These are phyloP conservation scores for Cinclus cinclus DNA, from an alignment of 2,113 vertebrate species.

Conservation along the genomic window DNA sequence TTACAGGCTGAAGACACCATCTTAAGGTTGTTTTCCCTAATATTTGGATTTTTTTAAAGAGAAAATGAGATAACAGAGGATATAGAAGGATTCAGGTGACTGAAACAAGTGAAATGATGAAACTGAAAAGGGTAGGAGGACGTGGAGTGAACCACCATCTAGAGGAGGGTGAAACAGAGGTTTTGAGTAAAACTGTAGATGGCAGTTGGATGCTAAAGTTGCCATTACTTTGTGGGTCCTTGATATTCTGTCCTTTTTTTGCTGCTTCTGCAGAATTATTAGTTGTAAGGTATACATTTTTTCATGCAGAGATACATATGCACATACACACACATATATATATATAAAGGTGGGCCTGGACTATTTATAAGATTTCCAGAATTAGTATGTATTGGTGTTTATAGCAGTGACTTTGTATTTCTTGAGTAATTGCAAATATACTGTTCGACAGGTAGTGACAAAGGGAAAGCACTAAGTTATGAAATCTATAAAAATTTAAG, in stretches of 20 bases:
- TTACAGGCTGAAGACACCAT: not conserved
- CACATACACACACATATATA: not conserved
- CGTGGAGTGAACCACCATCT: not conserved
- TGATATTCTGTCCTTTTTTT: not conserved
- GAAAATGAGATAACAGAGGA: not conserved
- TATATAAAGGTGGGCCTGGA: not conserved
- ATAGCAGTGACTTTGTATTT: not conserved
- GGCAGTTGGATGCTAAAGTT: not conserved
- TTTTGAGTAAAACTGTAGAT: not conserved
- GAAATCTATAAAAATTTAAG: not conserved
- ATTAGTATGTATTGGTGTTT: not conserved
- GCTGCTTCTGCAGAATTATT: not conserved
- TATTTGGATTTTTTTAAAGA: not conserved
- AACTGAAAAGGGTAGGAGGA: not conserved
- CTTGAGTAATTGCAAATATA: not conserved
- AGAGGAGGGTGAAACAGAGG: not conserved
- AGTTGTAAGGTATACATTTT: not conserved
- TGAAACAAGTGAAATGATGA: not conserved
- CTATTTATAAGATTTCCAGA: not conserved
- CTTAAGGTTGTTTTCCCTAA: not conserved
- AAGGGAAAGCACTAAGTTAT: not conserved
- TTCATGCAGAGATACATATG: not conserved
- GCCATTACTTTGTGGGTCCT: not conserved
- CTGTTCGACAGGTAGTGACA: not conserved
- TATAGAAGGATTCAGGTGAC: not conserved